Conservation (phyloP, 2,888 invertebrate species). For the Hydroisotoma schaefferi region DNA sequence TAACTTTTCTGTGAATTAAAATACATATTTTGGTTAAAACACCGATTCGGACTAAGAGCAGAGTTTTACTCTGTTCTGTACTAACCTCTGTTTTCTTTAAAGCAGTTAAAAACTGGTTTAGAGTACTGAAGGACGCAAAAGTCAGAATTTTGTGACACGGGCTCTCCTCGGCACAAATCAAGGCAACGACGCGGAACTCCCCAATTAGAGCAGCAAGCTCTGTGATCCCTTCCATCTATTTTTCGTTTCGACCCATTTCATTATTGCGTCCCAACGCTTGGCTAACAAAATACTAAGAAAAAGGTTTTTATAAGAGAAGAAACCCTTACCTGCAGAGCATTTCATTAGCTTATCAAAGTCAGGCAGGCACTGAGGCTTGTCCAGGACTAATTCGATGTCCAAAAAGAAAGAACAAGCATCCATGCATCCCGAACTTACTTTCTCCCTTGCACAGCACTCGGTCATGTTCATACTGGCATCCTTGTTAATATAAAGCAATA, state of each 20-base stretch:
- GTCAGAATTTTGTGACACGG: conserved; percentile 61
- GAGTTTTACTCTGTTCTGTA: not conserved
- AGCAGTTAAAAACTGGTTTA: conserved; percentile 72
- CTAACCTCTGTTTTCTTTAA: conserved; percentile 68
- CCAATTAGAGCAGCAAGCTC: conserved; percentile 75
- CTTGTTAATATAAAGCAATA: too few species aligned
- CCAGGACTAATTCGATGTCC: conserved; percentile 77
- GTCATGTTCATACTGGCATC: conserved; percentile 68
- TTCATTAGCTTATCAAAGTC: conserved; percentile 83
- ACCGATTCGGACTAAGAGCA: not conserved
- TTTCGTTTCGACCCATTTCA: not conserved
- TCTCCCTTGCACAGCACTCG: conserved; percentile 74
- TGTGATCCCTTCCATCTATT: conserved; percentile 66
- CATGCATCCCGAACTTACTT: conserved; percentile 73
- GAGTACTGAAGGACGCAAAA: conserved; percentile 70
- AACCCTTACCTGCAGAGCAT: conserved; percentile 66
- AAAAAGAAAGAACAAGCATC: conserved; percentile 79
- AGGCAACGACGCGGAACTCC: conserved; percentile 60
- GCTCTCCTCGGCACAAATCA: conserved; percentile 78
- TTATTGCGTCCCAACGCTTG: not conserved
- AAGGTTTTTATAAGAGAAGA: not conserved
- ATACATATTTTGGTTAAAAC: not conserved
- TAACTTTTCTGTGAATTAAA: conserved; percentile 57
- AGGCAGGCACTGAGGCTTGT: conserved; percentile 72
- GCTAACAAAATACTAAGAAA: not conserved